A percentile compares a stretch with the other conserved stretches of the same genome.
phyloP scores from a whole-genome alignment of 2,888 invertebrate genomes.

The Macrosiphum euphorbiae region DNA sequence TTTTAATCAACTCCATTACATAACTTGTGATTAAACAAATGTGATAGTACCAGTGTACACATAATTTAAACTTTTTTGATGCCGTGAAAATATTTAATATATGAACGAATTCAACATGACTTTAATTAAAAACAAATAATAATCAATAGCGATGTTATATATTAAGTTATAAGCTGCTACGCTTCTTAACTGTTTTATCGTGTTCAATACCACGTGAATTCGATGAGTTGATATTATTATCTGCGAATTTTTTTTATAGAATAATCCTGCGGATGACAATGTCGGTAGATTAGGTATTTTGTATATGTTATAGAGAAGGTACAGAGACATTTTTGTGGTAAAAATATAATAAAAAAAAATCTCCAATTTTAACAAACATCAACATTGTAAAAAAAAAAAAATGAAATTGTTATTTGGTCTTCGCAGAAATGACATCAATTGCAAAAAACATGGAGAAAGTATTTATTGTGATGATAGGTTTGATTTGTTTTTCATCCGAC shows the following conservation, averaged over 20 bases:
- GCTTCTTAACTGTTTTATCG: not conserved
- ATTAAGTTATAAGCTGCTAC: not conserved
- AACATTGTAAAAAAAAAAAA: not conserved
- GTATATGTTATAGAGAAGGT: not conserved
- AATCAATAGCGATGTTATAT: constrained; percentile 1
- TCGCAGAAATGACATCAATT: not conserved
- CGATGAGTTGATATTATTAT: not conserved
- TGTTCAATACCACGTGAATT: not conserved
- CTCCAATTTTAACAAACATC: not conserved
- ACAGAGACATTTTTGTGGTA: not conserved
- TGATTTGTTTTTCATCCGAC: not conserved
- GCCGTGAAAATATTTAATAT: not conserved
- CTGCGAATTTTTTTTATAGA: not conserved
- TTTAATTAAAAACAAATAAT: constrained; percentile 42
- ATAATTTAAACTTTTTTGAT: constrained; percentile 30
- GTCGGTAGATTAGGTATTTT: not conserved
- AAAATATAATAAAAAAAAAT: not conserved
- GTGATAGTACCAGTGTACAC: not conserved
- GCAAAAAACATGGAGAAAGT: not conserved
- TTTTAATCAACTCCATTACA: not conserved
- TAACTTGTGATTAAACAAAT: constrained; percentile 28
- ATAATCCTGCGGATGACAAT: not conserved
- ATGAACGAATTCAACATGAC: not conserved
- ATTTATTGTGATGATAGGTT: not conserved
- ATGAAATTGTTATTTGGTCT: not conserved